Evolutionary conservation across 53 echinoderm and acorn worm species (phyloP), one percentile per base, ranked within the genome.

Genomic region (Astropecten irregularis): DNA sequence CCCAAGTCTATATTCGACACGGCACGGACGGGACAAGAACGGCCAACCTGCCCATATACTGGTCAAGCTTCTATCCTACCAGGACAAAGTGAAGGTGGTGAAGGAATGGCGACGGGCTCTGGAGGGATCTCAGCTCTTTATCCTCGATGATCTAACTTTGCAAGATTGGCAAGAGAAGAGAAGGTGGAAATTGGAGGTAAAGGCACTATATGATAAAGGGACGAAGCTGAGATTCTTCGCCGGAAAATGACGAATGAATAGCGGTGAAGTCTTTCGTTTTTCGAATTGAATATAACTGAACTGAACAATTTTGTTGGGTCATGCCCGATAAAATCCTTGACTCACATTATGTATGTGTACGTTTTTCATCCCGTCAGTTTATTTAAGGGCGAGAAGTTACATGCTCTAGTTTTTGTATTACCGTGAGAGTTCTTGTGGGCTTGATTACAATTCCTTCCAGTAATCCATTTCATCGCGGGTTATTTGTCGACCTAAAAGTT

Each of bases 11-110:
- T n/a, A n/a, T n/a, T n/a, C n/a, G n/a, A n/a, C n/a, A n/a, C n/a
- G 69, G 47, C 21, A 69, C 48, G 73, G 73, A 51, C 49, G 53
- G 34, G 50, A 49, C 35, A 72, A 72, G 35, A 72, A 72, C 49
- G 73, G 52, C 3, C 47, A 30, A 6, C 49, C 73, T 31, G 73
- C 73, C 27, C 73, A 72, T 53, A 44, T 68, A n/a, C 29, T 51
- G 47, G 73, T 72, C 34, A 72, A 72, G 19, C 49, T 72, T 16
- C 30, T 50, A 0, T 72, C 73, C 52, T 72, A 72, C 23, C 73
- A 50, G 30, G 73, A 72, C 49, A 72, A 72, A 29, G 19, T 72
- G 3, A 40, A 27, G 1, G 53, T 49, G 18, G 26, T 72, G 52
- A 49, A 30, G 35, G 52, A 47, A 36, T 32, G 52, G 14, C 49